These are phyloP conservation scores for Ariolimax columbianus DNA, from an alignment of 2,888 invertebrate genomes.

Conservation along the genomic window DNA sequence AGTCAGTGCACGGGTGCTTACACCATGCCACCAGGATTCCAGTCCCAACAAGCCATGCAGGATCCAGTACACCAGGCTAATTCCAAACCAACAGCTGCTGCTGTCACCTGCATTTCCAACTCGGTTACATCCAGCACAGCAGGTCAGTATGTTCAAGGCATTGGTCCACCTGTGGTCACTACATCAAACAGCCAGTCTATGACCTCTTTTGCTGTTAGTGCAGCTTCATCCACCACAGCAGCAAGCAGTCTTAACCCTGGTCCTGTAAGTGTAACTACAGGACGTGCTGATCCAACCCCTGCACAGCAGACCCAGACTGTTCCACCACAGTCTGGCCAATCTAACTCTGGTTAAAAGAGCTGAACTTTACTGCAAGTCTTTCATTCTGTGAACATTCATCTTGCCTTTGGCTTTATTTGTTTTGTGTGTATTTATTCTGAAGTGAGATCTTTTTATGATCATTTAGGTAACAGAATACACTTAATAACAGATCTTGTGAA, in stretches of 20 bases:
- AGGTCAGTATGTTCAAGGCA: conserved; percentile 6
- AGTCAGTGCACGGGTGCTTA: conserved; percentile 32
- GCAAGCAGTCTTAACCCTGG: not conserved
- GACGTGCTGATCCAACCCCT: not conserved
- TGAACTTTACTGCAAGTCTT: conserved; percentile 50
- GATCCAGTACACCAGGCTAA: not conserved
- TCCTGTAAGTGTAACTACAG: not conserved
- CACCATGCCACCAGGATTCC: conserved; percentile 30
- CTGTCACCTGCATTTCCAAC: conserved; percentile 21
- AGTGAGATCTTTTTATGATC: not conserved
- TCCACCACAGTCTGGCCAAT: conserved; percentile 26
- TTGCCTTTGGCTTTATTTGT: conserved; percentile 48
- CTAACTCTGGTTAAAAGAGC: conserved; percentile 37
- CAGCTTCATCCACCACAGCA: conserved; percentile 10
- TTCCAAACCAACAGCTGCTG: conserved; percentile 38
- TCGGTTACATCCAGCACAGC: conserved; percentile 11
- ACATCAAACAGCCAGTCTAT: conserved; percentile 3
- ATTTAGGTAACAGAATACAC: not conserved
- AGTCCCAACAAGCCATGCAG: conserved; percentile 13
- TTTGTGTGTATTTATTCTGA: conserved; percentile 46
- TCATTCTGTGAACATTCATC: conserved; percentile 51
- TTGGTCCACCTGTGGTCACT: conserved; percentile 6
- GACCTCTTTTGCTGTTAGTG: not conserved
- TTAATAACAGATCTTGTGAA: conserved; percentile 20
- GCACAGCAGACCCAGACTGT: conserved; percentile 10